Base-by-base conservation (phyloP, 2,888 invertebrate genomes). In the Malacosoma neustria region DNA sequence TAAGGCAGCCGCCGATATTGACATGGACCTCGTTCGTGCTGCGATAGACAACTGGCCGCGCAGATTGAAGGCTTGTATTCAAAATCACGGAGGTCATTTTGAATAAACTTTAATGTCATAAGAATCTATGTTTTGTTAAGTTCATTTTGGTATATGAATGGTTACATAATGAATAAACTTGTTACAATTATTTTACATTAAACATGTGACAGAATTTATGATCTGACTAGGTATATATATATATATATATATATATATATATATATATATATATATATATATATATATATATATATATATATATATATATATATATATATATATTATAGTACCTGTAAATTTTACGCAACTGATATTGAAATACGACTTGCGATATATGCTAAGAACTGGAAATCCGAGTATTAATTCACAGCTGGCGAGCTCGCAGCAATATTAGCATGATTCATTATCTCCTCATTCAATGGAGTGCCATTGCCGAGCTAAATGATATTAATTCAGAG, bases 381-480 rank as follows among this genome's bases (percentile, higher is more conserved):
- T 54, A 60, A 64, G 67, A 70, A 64, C 58, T 64, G 71, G 72
- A 71, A 75, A 75, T 68, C 61, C 46, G 70, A 77, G 58, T 68
- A 63, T 67, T 65, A 65, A 62, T 67, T 69, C 62, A 64, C 76
- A 74, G 72, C 75, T 74, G 75, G 68, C 66, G 58, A 53, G 58
- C 54, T 51, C 53, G 52, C 51, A 45, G 22, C 22, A 9, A 22
- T 9, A 9, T 9, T 5, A 34, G 55, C 59, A 64, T 81, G 80
- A 82, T 64, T 81, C 79, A 80, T 63, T 63, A 45, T 52, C 48
- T 61, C 58, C 61, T 65, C 57, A 56, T 61, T 52, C 50, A 54
- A 48, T n/a, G n/a, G n/a, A n/a, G n/a, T n/a, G n/a, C n/a, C n/a
- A n/a, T n/a, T n/a, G n/a, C n/a, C n/a, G n/a, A n/a, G n/a, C n/a